Conservation (phyloP, 2,797 vertebrate species). For the Psittacula echo region DNA sequence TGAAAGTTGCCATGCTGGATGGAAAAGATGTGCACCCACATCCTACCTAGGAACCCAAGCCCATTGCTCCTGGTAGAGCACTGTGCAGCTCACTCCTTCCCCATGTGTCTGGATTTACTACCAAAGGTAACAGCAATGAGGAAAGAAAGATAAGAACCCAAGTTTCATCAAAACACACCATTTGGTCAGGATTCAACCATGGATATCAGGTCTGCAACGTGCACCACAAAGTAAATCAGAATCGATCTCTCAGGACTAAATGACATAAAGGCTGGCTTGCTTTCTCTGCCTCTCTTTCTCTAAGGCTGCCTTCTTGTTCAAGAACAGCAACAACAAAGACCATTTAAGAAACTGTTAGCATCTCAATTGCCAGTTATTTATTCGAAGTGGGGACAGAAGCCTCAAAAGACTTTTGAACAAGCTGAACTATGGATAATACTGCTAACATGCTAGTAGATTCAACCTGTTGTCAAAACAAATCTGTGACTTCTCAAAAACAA, state of each 20-base stretch:
- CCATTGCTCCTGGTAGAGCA: neutral
- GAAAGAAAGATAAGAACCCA: fast-evolving
- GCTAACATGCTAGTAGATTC: neutral
- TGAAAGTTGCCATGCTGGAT: fast-evolving
- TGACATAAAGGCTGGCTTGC: neutral
- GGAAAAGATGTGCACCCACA: neutral
- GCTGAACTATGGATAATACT: neutral
- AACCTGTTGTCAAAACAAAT: neutral
- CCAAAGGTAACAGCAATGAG: neutral
- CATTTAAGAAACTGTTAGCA: neutral
- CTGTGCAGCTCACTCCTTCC: neutral
- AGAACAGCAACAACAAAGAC: neutral
- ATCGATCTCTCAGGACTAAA: neutral
- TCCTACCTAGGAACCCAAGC: neutral
- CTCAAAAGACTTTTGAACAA: neutral
- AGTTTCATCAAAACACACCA: neutral
- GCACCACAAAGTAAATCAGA: neutral
- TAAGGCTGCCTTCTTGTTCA: neutral
- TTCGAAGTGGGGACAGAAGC: neutral
- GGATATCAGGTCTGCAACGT: neutral
- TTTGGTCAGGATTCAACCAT: fast-evolving
- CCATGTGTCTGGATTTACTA: neutral
- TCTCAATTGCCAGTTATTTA: neutral
- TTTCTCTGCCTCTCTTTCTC: neutral
- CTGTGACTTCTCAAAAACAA: neutral